Evolutionary conservation across 2,888 invertebrate species (phyloP).

Genomic region (Nemurella pictetii): DNA sequence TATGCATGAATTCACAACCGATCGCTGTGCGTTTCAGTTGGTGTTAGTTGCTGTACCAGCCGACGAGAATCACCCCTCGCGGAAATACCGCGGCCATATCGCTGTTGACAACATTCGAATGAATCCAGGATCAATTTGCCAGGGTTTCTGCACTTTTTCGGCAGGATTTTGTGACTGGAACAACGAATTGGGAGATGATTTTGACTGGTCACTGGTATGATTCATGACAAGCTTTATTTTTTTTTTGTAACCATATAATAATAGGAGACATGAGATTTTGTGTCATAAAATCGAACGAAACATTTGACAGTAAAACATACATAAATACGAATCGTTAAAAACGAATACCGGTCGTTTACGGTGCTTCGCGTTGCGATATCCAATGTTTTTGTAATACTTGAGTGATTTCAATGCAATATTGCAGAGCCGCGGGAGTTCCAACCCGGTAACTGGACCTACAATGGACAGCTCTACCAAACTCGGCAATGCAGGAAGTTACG

Average conservation of each 20-base stretch:
- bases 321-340: no score
- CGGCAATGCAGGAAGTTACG: constrained; percentile 52
- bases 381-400: no score
- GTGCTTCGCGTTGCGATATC: no score
- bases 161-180: constrained; percentile 53
- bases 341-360: no score
- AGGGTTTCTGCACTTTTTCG: constrained; percentile 51
- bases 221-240: no score
- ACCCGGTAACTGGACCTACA: constrained; percentile 52
- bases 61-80: constrained; percentile 48
- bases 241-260: no score
- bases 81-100: constrained; percentile 51
- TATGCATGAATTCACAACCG: not conserved
- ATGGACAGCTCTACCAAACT: constrained; percentile 50
- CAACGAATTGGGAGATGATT: constrained; percentile 51
- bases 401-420: no score
- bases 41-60: constrained; percentile 52
- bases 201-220: constrained; percentile 51
- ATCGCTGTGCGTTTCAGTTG: constrained; percentile 48
- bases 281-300: no score
- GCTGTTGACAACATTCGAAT: constrained; percentile 52
- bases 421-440: constrained; percentile 50
- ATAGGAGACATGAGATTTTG: no score
- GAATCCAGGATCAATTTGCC: constrained; percentile 46
- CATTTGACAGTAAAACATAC: no score